Conservation (phyloP, 2,113 vertebrate genomes). For the Noturus placidus region DNA sequence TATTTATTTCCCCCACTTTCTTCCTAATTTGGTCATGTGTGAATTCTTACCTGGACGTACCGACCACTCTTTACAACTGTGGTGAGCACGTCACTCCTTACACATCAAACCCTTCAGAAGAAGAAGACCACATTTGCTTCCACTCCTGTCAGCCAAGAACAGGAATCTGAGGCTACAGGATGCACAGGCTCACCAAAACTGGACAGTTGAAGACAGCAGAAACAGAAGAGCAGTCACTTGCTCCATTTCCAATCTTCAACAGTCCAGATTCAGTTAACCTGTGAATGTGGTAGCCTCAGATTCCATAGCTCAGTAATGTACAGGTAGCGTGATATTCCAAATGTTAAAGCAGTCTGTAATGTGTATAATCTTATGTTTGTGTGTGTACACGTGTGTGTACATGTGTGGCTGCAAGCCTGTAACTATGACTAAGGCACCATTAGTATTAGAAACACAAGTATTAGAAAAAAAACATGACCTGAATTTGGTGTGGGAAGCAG, state of each 20-base stretch:
- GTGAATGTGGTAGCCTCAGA: not conserved
- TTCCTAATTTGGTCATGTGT: not conserved
- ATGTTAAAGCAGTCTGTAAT: not conserved
- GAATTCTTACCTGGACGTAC: not conserved
- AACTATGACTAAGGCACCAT: not conserved
- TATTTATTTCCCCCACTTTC: not conserved
- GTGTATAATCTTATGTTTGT: not conserved
- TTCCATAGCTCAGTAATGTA: not conserved
- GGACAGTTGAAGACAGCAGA: not conserved
- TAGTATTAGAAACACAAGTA: not conserved
- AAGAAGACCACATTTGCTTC: not conserved
- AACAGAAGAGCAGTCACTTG: not conserved
- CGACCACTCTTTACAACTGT: not conserved
- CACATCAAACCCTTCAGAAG: not conserved
- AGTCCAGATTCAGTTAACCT: not conserved
- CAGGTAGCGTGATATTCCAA: not conserved
- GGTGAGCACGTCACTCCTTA: not conserved
- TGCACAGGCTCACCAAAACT: not conserved
- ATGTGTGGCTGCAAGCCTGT: not conserved
- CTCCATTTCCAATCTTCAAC: not conserved
- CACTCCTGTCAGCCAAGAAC: not conserved
- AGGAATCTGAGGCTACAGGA: not conserved
- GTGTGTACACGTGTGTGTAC: not conserved
- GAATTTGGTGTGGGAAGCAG: not conserved
- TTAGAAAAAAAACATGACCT: conserved; percentile 14